Evolutionary conservation across 2,797 vertebrate species (phyloP).

Genomic region (Protosalanx chinensis): DNA sequence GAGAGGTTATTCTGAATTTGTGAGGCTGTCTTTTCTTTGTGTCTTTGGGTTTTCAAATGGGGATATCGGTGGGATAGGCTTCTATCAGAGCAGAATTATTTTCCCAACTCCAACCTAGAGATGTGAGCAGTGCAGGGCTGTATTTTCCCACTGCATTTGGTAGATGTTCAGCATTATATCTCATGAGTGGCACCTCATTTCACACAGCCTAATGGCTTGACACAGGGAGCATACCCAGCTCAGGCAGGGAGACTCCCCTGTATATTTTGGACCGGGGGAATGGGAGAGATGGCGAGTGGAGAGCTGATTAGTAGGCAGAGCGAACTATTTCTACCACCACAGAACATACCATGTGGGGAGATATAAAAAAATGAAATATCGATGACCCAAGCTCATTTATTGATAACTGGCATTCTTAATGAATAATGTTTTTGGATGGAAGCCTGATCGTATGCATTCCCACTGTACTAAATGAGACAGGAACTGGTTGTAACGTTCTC

Average conservation of each 20-base stretch:
- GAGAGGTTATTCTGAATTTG: conserved; percentile 67
- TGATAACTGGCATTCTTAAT: conserved; percentile 23
- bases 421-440: neutral
- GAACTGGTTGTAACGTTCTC: neutral
- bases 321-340: conserved; percentile 26
- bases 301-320: conserved; percentile 65
- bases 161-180: conserved; percentile 74
- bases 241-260: conserved; percentile 63
- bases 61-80: conserved; percentile 60
- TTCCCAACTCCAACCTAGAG: conserved; percentile 56
- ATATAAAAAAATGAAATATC: conserved; percentile 39
- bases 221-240: conserved; percentile 74
- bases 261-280: conserved; percentile 52
- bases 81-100: conserved; percentile 66
- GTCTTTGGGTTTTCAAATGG: conserved; percentile 64
- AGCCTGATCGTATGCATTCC: conserved; percentile 3
- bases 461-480: too few relatives aligned
- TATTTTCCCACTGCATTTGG: conserved; percentile 67
- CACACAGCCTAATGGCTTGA: conserved; percentile 84
- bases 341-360: conserved; percentile 12
- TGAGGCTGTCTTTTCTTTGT: conserved; percentile 57
- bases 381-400: conserved; percentile 52
- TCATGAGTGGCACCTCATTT: conserved; percentile 85
- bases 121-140: conserved; percentile 57
- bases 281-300: conserved; percentile 65